Base-by-base conservation (phyloP, 2,888 invertebrate genomes). In the Eudemis profundana region DNA sequence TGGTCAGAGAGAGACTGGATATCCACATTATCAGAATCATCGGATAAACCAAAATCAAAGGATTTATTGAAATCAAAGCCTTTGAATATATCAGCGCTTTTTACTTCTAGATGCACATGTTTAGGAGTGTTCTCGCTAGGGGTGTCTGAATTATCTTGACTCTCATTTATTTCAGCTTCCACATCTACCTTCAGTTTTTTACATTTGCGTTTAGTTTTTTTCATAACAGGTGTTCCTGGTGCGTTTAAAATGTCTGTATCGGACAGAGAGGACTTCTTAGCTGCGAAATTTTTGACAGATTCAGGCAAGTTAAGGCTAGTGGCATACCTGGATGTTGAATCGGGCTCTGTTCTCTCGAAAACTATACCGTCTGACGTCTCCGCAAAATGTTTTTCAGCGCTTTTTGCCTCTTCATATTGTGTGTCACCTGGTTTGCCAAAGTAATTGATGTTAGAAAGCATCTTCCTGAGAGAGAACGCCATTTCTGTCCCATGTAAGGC, bases 381-480 rank as follows among this genome's bases (percentile, higher is more conserved):
- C 0, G 76, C 74, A 1, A 68, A 68, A 3, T 67, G 64, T 21
- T 66, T 71, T 15, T 72, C 63, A 0, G 54, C 12, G 4, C 67
- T 69, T 4, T 70, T 63, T 23, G 61, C 23, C 36, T 36, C 54
- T 50, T 64, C 74, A 29, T 68, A 68, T 2, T 72, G 71, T 0
- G 67, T 65, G 0, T 82, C 83, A 0, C 76, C 87, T 7, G 88
- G 74, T 70, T 89, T 90, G 19, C 89, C 82, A 68, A 92, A 92
- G 70, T 91, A 92, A 2, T 78, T 84, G 49, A 91, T 92, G 69
- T 89, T 90, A 4, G 90, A 90, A 57, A 91, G 76, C 80, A 92
- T 92, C 75, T 86, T 89, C 69, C 89, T 75, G 53, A 92, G 71
- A 2, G 92, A 88, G 76, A 91, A 92, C 82, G 91, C 87, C 92